Conservation (phyloP, 2,888 invertebrate genomes). For the Rambutsinella grinnellia region DNA sequence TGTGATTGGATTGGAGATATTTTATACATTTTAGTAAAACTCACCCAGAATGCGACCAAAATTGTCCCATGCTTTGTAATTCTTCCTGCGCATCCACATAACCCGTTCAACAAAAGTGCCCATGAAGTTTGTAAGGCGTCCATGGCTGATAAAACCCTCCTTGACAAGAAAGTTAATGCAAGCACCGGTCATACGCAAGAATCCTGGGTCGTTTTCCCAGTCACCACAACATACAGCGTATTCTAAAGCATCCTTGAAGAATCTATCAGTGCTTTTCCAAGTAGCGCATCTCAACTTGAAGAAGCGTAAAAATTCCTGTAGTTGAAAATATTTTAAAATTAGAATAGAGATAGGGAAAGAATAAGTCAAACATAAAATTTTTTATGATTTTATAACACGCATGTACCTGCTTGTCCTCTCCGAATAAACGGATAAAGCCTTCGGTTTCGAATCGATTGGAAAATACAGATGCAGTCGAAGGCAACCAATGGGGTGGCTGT, state of each 20-base stretch:
- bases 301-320: slow-evolving; percentile 54
- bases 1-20: background rate
- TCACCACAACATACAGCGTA: slow-evolving; percentile 59
- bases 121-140: slow-evolving; percentile 50
- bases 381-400: no score
- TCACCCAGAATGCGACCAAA: slow-evolving; percentile 62
- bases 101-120: slow-evolving; percentile 58
- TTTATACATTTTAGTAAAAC: background rate
- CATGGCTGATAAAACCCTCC: slow-evolving; percentile 45
- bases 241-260: slow-evolving; percentile 60
- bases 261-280: slow-evolving; percentile 54
- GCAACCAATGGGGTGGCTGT: slow-evolving; percentile 56
- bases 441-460: slow-evolving; percentile 53
- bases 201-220: slow-evolving; percentile 55
- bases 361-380: background rate
- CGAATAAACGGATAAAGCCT: slow-evolving; percentile 48
- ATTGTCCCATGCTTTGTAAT: slow-evolving; percentile 57
- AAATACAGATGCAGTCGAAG: slow-evolving; percentile 53
- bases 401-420: slow-evolving; percentile 42
- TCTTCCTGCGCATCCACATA: slow-evolving; percentile 51
- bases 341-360: background rate
- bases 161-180: slow-evolving; percentile 47
- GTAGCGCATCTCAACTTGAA: slow-evolving; percentile 45
- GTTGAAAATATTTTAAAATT: background rate
- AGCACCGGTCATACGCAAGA: slow-evolving; percentile 47